Percentiles rank a stretch among this genome's conserved stretches.
These are phyloP conservation scores for Agrotis segetum DNA, from an alignment of 2,888 invertebrate genomes.

Conservation along the genomic window DNA sequence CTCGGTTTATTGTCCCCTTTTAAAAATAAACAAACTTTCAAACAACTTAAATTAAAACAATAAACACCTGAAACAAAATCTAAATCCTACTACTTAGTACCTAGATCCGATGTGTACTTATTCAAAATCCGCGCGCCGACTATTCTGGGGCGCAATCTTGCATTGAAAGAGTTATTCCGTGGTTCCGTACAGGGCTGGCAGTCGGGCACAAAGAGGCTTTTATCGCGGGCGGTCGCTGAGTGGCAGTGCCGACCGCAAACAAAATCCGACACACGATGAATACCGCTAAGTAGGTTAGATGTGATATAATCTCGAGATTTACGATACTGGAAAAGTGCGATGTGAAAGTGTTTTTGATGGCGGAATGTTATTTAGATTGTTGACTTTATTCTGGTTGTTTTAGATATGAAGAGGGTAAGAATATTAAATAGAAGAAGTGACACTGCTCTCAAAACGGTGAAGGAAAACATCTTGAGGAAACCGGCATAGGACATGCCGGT, in stretches of 20 bases:
- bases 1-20: too few relatives aligned
- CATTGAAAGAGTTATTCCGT: conserved; percentile 81
- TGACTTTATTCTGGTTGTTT: conserved; percentile 40
- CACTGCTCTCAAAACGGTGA: too few relatives aligned
- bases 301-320: conserved; percentile 74
- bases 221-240: conserved; percentile 78
- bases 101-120: conserved; percentile 44
- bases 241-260: conserved; percentile 74
- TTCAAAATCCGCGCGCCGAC: conserved; percentile 60
- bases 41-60: conserved; percentile 8
- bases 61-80: conserved; percentile 14
- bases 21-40: not conserved
- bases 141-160: conserved; percentile 77
- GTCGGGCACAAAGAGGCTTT: conserved; percentile 85
- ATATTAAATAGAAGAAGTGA: not conserved
- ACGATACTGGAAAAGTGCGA: conserved; percentile 64
- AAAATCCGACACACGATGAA: conserved; percentile 81
- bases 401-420: not conserved
- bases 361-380: conserved; percentile 52
- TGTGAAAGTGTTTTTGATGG: conserved; percentile 53
- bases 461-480: too few relatives aligned
- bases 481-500: too few relatives aligned
- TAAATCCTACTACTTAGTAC: conserved; percentile 39
- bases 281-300: conserved; percentile 77
- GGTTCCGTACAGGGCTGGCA: conserved; percentile 73